Conservation (phyloP, 2,113 vertebrate species). For the Vulpes vulpes region DNA sequence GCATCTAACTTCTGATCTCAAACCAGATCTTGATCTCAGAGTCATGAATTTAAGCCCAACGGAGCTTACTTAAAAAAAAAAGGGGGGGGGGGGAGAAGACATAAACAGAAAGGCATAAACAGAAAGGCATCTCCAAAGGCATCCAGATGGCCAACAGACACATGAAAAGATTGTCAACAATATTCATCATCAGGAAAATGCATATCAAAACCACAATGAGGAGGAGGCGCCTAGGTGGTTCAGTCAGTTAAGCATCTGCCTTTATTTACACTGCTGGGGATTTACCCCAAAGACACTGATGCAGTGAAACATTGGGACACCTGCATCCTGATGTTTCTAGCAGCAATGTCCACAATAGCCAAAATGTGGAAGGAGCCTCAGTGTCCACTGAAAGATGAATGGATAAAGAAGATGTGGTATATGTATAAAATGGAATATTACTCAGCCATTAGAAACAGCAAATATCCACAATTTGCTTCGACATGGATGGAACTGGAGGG, state of each 20-base stretch:
- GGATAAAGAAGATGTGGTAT: no score
- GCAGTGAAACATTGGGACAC: no score
- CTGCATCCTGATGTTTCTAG: no score
- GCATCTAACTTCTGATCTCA: background rate
- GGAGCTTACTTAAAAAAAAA: background rate
- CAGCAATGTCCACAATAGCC: no score
- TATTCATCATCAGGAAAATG: background rate
- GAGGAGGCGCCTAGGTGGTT: background rate
- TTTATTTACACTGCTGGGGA: background rate
- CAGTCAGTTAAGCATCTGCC: background rate
- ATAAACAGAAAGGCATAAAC: background rate
- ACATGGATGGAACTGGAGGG: no score
- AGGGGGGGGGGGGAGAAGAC: background rate
- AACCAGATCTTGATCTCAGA: background rate
- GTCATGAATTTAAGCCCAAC: background rate
- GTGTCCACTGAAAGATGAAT: no score
- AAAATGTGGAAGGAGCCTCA: no score
- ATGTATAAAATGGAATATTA: no score
- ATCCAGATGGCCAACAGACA: background rate
- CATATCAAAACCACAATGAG: background rate
- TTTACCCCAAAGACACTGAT: no score
- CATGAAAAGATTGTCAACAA: background rate
- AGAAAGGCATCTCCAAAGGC: background rate
- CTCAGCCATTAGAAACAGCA: no score
- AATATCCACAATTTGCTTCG: no score